Base-by-base conservation (phyloP, 2,888 invertebrate genomes). In the Melipona bicolor region DNA sequence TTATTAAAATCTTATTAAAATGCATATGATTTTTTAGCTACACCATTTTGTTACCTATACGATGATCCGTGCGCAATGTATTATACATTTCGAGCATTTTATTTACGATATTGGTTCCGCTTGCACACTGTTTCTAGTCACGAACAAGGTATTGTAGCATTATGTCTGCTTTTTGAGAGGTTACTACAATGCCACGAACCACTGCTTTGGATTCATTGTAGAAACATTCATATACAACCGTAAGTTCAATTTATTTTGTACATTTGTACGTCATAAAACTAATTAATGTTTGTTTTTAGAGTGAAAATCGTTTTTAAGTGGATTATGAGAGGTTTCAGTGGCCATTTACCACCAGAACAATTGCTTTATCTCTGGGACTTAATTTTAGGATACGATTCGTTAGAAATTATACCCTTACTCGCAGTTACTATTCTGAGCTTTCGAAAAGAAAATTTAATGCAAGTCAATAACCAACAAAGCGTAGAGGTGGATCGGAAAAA, bases 251-350 rank as follows among this genome's bases (percentile, higher is more conserved):
- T 36, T 50, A 4, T 21, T 21, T n/a, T 21, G 5, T 50, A 24
- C 0, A 73, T 52, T 54, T 17, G 0, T 13, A 9, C 2, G 13
- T 67, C 3, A 17, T 49, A 43, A 4, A 32, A 65, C 54, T 54
- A 56, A 77, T 43, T 24, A n/a, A 62, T n/a, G 3, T 50, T 79
- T 19, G 27, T 32, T 91, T 93, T 85, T 91, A 99, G 99, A 4
- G 96, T 99, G 76, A 96, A 97, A 91, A 97, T 99, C 49, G 98
- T 98, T 2, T 98, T 99, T 94, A 99, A 99, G 94, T 99, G 99
- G 99, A 95, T 99, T 68, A 99, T 99, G 97, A 96, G 99, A 86
- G 99, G 98, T 2, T 99, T 99, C 94, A 98, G 99, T 91, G 99
- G 99, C 0, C 98, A 98, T 92, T 95, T 99, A 70, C 97, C 98